Percentiles rank a stretch among this genome's conserved stretches.
phyloP scores from a whole-genome alignment of 1,140 invertebrate genomes.

The Campoletis sonorensis region DNA sequence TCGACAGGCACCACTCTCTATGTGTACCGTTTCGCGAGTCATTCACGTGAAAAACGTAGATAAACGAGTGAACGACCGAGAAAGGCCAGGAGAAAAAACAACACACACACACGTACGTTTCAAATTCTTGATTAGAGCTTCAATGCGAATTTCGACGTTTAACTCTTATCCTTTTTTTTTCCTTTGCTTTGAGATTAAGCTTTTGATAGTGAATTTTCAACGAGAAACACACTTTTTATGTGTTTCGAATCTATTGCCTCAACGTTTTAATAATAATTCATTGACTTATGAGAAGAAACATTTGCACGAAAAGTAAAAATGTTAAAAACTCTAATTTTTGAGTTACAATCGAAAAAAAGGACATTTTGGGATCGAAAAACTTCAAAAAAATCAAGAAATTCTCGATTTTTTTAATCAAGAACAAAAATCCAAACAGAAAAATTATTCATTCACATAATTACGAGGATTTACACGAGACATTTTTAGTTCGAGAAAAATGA shows the following conservation, averaged over 20 bases:
- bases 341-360: too few relatives aligned
- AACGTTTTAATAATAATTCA: too few relatives aligned
- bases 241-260: too few relatives aligned
- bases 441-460: too few relatives aligned
- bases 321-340: too few relatives aligned
- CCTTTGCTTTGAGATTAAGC: background rate
- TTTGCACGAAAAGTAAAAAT: too few relatives aligned
- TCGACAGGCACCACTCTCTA: conserved; percentile 41
- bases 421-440: background rate
- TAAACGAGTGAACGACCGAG: conserved; percentile 41
- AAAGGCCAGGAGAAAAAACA: conserved; percentile 11
- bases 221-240: too few relatives aligned
- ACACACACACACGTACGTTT: background rate
- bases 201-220: background rate
- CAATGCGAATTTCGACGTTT: conserved; percentile 21
- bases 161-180: background rate
- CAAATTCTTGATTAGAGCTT: conserved; percentile 31
- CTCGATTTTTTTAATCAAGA: background rate
- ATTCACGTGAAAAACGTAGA: conserved; percentile 49
- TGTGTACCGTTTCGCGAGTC: conserved; percentile 10
- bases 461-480: too few relatives aligned
- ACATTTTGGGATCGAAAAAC: too few relatives aligned
- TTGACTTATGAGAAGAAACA: too few relatives aligned
- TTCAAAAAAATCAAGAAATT: background rate
- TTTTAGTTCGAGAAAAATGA: too few relatives aligned